phyloP scores from a whole-genome alignment of 2,113 vertebrate genomes.

The Tiliqua scincoides region DNA sequence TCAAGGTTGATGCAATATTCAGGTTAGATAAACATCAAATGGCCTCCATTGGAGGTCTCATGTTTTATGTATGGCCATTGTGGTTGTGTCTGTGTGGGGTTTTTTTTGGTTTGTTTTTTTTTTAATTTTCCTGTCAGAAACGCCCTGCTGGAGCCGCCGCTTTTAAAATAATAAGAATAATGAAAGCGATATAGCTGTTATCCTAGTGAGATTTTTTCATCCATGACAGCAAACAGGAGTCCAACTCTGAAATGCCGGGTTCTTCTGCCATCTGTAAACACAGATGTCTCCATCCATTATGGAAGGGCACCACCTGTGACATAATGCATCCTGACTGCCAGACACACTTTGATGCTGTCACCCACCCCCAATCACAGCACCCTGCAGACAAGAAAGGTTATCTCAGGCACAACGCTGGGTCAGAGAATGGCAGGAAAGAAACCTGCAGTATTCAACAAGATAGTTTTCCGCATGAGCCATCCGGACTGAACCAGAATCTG shows the following conservation, averaged over 20 bases:
- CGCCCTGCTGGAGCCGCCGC: conserved; percentile 30
- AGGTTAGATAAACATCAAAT: conserved; percentile 57
- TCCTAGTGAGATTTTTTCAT: conserved; percentile 3
- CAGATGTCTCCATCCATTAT: background rate
- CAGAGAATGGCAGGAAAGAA: background rate
- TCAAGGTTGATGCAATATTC: conserved; percentile 56
- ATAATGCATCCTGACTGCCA: background rate
- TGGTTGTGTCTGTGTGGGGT: conserved; percentile 41
- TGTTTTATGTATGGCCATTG: conserved; percentile 71
- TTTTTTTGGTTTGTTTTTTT: background rate
- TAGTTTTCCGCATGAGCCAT: conserved; percentile 9
- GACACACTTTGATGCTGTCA: background rate
- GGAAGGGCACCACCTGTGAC: background rate
- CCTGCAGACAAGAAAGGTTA: conserved; percentile 6
- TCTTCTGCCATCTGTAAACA: conserved; percentile 1
- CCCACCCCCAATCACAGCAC: background rate
- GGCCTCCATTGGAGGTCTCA: conserved; percentile 61
- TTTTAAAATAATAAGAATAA: conserved; percentile 50
- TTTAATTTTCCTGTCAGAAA: conserved; percentile 3
- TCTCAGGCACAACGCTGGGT: background rate
- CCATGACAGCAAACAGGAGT: conserved; percentile 18
- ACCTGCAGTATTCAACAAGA: conserved; percentile 14
- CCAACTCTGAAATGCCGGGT: background rate
- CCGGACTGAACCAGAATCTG: background rate
- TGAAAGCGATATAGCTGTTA: conserved; percentile 26